These are phyloP conservation scores for Desmophyllum pertusum DNA, from an alignment of 92 coral and sea anemone species.

Conservation along the genomic window DNA sequence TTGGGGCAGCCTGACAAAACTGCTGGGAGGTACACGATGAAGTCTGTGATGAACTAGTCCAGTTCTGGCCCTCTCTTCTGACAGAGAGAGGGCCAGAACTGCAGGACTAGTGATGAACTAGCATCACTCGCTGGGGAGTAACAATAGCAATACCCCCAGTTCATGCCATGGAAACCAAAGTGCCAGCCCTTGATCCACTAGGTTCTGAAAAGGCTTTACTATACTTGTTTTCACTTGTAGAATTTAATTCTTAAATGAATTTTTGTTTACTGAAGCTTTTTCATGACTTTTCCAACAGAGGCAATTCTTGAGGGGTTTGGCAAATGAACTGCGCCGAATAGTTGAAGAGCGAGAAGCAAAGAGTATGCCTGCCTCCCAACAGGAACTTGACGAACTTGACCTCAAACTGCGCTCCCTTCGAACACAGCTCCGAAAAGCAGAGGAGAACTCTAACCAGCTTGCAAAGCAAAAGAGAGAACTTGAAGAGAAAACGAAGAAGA, in stretches of 20 bases:
- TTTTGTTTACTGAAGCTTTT: background rate
- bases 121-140: no score
- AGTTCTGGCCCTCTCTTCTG: no score
- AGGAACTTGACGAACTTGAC: conserved; percentile 89
- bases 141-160: no score
- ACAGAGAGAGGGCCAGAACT: no score
- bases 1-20: no score
- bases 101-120: no score
- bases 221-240: background rate
- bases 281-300: conserved; percentile 41
- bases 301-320: conserved; percentile 87
- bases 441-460: conserved; percentile 66
- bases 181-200: no score
- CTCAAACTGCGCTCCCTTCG: conserved; percentile 96
- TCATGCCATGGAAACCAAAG: no score
- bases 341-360: conserved; percentile 95
- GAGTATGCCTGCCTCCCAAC: conserved; percentile 67
- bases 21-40: no score
- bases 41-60: no score
- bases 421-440: conserved; percentile 90
- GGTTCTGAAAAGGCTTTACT: background rate
- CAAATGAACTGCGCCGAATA: conserved; percentile 78
- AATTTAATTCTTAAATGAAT: no score
- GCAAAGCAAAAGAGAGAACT: conserved; percentile 88
- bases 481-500: conserved; percentile 83